phyloP scores from a whole-genome alignment of 2,888 invertebrate species.

The Loripinus fragilis region DNA sequence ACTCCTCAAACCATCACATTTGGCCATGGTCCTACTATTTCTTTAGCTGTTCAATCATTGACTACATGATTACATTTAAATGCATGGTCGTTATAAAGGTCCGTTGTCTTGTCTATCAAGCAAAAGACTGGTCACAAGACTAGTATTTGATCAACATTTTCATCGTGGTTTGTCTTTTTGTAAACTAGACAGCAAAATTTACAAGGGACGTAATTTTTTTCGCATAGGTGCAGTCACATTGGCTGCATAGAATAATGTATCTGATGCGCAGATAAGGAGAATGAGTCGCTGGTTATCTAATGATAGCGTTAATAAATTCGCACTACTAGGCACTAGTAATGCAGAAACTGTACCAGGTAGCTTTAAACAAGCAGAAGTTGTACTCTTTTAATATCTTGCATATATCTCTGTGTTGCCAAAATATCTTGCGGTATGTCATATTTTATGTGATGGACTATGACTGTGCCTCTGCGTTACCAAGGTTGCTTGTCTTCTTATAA shows the following conservation, averaged over 20 bases:
- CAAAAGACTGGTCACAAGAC: background rate
- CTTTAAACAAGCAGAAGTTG: no score
- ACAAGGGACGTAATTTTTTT: constrained; percentile 3
- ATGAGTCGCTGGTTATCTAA: constrained; percentile 3
- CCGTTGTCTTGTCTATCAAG: background rate
- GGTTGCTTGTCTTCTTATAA: no score
- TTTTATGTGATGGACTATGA: no score
- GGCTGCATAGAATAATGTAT: background rate
- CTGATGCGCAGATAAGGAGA: background rate
- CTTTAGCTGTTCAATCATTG: background rate
- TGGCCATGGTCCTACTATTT: constrained; percentile 2
- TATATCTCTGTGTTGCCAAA: no score
- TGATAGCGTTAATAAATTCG: background rate
- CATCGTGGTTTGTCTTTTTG: background rate
- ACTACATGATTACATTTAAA: background rate
- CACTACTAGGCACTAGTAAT: no score
- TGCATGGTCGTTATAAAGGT: background rate
- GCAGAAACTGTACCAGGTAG: no score
- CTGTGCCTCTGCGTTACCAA: no score
- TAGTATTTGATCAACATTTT: background rate
- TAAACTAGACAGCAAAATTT: background rate
- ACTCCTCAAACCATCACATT: constrained; percentile 6
- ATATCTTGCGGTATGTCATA: no score
- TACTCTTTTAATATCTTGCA: no score
- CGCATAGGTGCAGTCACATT: background rate